Evolutionary conservation across 2,797 vertebrate genomes (phyloP), one percentile per base, ranked within the genome.

Genomic region (Eulemur rubriventer): DNA sequence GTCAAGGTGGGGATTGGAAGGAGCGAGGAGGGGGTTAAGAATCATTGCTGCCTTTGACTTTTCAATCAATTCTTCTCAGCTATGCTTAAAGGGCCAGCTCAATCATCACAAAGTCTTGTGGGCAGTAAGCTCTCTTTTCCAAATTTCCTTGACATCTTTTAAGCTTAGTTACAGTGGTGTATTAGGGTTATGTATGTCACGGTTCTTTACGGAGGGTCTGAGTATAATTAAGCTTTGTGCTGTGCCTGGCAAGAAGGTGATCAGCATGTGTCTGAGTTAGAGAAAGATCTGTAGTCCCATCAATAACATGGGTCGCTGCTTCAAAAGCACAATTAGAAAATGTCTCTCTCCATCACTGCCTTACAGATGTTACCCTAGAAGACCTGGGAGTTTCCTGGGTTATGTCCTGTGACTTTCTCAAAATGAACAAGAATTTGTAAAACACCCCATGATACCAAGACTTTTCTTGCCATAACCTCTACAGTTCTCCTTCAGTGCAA

Each of bases 371-470:
- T 48, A 57, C 38, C 48, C 24, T 26, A 4, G 7, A 70, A 61
- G 55, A 85, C 22, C 17, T n/a, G 48, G 48, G 41, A 59, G 41
- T 61, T n/a, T 41, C 17, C 50, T 82, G 6, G 63, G 46, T 88
- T 55, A 86, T n/a, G 22, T 35, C 35, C n/a, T 43, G 41, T 88
- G 50, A 72, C n/a, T 79, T 91, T 93, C 91, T 92, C 52, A 88
- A 84, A 97, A 78, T 76, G 61, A 82, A 59, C 6, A 79, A 96
- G 70, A 96, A 88, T 88, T 75, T 91, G 20, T 86, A 43, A 50
- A 90, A 85, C 28, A 67, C 7, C 38, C 24, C 30, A 14, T 11
- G 38, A 92, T 24, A 30, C 22, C 6, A 38, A 46, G 24, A 55
- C 59, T 81, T 69, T 67, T 92, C 63, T 92, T 93, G 24, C 26